Base-by-base conservation (phyloP, 64 coral and sea anemone genomes). In the Stylophora pistillata region DNA sequence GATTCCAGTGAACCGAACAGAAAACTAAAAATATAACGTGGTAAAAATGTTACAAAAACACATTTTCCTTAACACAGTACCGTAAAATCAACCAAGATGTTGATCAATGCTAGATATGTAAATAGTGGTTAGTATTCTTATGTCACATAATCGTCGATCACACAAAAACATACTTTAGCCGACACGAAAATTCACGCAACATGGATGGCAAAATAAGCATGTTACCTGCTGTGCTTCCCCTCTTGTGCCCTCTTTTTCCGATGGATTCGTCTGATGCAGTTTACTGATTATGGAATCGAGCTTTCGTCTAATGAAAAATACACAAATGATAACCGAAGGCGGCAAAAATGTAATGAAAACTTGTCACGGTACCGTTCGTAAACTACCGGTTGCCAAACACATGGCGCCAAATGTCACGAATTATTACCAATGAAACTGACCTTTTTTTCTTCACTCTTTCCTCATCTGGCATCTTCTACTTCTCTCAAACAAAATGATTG, bases 271-370 rank as follows among this genome's bases (percentile, higher is more conserved):
- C 30, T 68, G 81, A 34, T 61, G 68, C 4, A 91, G 90, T 70
- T 91, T 91, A 18, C 72, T 86, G 37, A 91, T 91, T 5, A 91
- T 91, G 9, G 81, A 86, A 52, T 91, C 90, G 30, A 91, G 90
- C 74, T 91, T 91, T 41, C 65, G 82, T 59, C 90, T 91, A 53
- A 15, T 34, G 27, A 21, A 23, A 33, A 61, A 30, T 34, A 87
- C 85, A 74, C 54, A 71, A 74, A 58, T 79, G 55, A 82, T 9
- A 26, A 15, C 23, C 78, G 60, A 34, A 16, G 73, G 30, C 73
- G 73, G 73, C 18, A 41, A 41, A n/a, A 66, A n/a, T 12, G 31
- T 31, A 58, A 32, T 18, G 72, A n/a, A 13, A 26, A 33, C 14
- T 47, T 87, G 70, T 74, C 85, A 87, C 85, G 73, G 21, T 55